Conservation (phyloP, 2,888 invertebrate genomes). For the Andrena flavipes region DNA sequence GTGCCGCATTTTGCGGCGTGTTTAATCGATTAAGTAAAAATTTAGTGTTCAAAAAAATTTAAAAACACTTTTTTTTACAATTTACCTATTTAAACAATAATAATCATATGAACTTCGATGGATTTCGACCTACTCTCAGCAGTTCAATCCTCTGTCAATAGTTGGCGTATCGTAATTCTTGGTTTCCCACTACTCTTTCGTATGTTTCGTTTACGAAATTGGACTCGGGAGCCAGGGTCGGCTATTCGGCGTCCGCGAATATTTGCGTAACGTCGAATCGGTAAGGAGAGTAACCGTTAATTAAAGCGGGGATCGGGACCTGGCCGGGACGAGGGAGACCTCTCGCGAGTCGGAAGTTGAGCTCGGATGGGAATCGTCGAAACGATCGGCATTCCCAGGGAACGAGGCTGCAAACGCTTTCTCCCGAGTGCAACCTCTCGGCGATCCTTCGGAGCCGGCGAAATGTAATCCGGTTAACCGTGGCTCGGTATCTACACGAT, state of each 20-base stretch:
- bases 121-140: too few relatives aligned
- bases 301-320: not conserved
- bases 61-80: too few relatives aligned
- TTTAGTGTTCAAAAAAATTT: too few relatives aligned
- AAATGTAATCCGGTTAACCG: conserved; percentile 22
- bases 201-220: not conserved
- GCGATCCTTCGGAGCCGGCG: not conserved
- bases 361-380: conserved; percentile 5
- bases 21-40: too few relatives aligned
- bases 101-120: too few relatives aligned
- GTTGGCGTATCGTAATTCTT: too few relatives aligned
- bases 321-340: not conserved
- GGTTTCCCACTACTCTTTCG: too few relatives aligned
- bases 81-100: too few relatives aligned
- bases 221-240: not conserved
- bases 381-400: not conserved
- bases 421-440: not conserved
- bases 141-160: too few relatives aligned
- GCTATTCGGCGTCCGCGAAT: not conserved
- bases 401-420: conserved; percentile 1
- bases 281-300: not conserved
- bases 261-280: not conserved
- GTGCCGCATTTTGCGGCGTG: too few relatives aligned
- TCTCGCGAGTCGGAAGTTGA: not conserved
- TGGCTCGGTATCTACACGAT: conserved; percentile 11